Percentiles rank a stretch among this genome's conserved stretches.
Evolutionary conservation across 2,113 vertebrate species (phyloP).

Genomic region (Apteryx mantelli): DNA sequence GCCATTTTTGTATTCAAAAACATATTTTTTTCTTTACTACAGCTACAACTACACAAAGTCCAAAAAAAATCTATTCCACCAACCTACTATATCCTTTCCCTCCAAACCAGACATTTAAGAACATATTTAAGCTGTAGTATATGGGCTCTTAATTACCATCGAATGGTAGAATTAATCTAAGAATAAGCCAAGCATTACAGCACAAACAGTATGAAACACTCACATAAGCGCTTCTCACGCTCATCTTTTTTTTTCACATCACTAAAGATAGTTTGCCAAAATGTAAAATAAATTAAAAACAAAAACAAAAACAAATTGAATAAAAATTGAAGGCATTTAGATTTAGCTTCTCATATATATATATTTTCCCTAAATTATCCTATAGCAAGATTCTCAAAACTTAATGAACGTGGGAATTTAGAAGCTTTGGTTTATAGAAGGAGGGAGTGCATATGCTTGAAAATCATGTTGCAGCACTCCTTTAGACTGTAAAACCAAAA

Average conservation of each 20-base stretch:
- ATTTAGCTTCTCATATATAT: not conserved
- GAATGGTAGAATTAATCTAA: slow-evolving; percentile 26
- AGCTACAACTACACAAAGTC: not conserved
- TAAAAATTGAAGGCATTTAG: not conserved
- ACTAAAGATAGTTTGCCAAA: not conserved
- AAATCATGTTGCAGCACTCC: not conserved
- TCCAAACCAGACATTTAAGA: not conserved
- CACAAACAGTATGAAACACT: not conserved
- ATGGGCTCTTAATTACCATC: not conserved
- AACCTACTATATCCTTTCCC: not conserved
- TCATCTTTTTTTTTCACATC: not conserved
- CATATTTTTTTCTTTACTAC: not conserved
- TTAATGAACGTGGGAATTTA: not conserved
- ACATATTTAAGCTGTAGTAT: not conserved
- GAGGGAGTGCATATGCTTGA: not conserved
- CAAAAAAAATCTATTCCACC: not conserved
- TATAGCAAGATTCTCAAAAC: not conserved
- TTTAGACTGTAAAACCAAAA: not conserved
- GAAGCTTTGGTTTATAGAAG: not conserved
- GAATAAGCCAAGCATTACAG: not conserved
- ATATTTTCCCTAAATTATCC: not conserved
- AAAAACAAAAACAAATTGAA: not conserved
- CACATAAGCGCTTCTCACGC: not conserved
- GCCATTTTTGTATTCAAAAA: not conserved
- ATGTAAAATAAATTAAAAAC: not conserved